A percentile compares a stretch with the other conserved stretches of the same genome.
phyloP scores from a whole-genome alignment of 2,888 invertebrate species.

The Anthoptus insignis region DNA sequence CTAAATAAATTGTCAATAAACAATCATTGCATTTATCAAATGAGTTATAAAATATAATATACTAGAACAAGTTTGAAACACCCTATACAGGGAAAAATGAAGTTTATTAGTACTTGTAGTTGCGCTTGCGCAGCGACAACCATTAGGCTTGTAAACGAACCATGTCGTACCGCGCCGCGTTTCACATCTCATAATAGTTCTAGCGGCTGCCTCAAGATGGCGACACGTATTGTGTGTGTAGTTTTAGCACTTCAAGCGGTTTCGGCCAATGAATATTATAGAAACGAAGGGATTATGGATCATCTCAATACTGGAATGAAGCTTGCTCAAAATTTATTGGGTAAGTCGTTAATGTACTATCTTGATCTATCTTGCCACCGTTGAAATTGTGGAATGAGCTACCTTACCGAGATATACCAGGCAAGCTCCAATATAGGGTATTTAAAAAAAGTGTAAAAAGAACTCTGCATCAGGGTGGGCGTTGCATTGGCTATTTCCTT shows the following conservation, averaged over 20 bases:
- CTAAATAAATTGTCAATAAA: too few species aligned
- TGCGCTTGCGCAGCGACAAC: constrained; percentile 61
- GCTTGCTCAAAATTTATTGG: constrained; percentile 76
- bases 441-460: too few species aligned
- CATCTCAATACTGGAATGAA: constrained; percentile 75
- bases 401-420: too few species aligned
- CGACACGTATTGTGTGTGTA: constrained; percentile 63
- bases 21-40: background rate
- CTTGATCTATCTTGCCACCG: too few species aligned
- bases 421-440: too few species aligned
- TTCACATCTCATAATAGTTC: constrained; percentile 61
- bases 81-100: constrained; percentile 58
- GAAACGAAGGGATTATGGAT: constrained; percentile 70
- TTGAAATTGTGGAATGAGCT: too few species aligned
- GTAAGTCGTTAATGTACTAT: constrained; percentile 56
- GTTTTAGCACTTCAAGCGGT: constrained; percentile 57
- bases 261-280: constrained; percentile 57
- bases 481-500: too few species aligned
- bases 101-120: constrained; percentile 55
- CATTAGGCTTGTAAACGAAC: constrained; percentile 70
- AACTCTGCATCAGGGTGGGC: too few species aligned
- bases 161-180: constrained; percentile 54
- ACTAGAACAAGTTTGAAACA: constrained; percentile 47
- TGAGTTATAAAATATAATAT: background rate
- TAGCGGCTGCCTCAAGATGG: constrained; percentile 68